Base-by-base conservation (phyloP, 37 sponge, comb jelly and placozoan genomes). In the Spongilla lacustris region DNA sequence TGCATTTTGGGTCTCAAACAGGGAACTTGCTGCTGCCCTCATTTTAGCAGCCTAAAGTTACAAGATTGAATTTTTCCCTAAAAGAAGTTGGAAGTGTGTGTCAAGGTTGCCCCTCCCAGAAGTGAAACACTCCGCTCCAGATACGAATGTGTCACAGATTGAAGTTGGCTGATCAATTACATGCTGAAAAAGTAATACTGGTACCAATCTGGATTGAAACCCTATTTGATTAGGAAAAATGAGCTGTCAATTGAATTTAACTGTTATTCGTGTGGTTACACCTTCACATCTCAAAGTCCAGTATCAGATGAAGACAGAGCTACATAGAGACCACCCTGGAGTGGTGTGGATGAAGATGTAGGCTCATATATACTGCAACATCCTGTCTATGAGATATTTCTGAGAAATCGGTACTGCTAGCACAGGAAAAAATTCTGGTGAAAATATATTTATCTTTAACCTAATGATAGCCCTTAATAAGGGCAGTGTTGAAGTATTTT, bases 1-100 rank as follows among this genome's bases (percentile, higher is more conserved):
- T 80, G 35, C 37, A 67, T 88, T 27, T 36, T 82, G 19, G 66
- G 71, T 4, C 78, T 78, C 17, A 85, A 85, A 70, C 66, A 76
- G 14, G 79, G 80, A 79, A 41, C 48, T 86, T 31, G 83, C 85
- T 9, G 73, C 80, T 72, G 85, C 85, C 36, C 25, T 86, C 38
- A 28, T 74, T 33, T 58, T 93, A 17, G 46, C 84, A 50, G 80
- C 76, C 2, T 87, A 94, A 73, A 49, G 25, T 1, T 94, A 90
- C 75, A 72, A 83, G 27, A 94, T 94, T 33, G 70, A 74, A 38
- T 94, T 82, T 77, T 33, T 75, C 36, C 82, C 78, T 91, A 46
- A 29, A 69, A 19, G 69, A 81, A 32, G 88, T 87, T 81, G 83
- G 41, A 33, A 87, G 89, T 75, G 88, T 83, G 12, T 90, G n/a